Percentiles rank a stretch among this genome's conserved stretches.
Conservation (phyloP, 2,888 invertebrate species). For the Diarsia mendica region DNA sequence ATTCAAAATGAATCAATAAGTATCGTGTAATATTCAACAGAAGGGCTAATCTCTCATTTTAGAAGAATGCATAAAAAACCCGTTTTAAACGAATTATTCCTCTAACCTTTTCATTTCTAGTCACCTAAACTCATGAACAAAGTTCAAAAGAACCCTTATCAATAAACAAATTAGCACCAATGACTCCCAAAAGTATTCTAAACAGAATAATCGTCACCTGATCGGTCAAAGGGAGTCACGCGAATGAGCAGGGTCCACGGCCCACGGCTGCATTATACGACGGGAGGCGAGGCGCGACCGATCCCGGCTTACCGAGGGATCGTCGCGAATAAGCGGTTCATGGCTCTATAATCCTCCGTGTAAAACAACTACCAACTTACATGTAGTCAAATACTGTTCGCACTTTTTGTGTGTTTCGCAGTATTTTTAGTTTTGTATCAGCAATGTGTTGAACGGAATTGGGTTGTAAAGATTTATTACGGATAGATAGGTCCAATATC, state of each 20-base stretch:
- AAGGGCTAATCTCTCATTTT: not conserved
- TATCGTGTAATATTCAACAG: not conserved
- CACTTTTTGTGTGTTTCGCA: not conserved
- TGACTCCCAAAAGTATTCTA: slow-evolving; percentile 11
- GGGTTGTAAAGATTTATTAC: slow-evolving; percentile 8
- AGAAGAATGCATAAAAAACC: not conserved
- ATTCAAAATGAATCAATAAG: too few species aligned
- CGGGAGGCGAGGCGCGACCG: slow-evolving; percentile 71
- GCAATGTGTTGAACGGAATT: not conserved
- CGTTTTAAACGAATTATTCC: not conserved
- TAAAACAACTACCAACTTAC: slow-evolving; percentile 82
- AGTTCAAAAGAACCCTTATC: slow-evolving; percentile 9
- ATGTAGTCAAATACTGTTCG: slow-evolving; percentile 69
- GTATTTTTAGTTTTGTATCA: slow-evolving; percentile 19
- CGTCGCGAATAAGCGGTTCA: slow-evolving; percentile 81
- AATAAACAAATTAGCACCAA: slow-evolving; percentile 13
- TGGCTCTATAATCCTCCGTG: slow-evolving; percentile 84
- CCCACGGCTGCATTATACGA: slow-evolving; percentile 51
- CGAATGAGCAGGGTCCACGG: slow-evolving; percentile 45
- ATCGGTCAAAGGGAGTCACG: slow-evolving; percentile 34
- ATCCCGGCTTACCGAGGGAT: slow-evolving; percentile 85
- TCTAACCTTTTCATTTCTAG: not conserved
- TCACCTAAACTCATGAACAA: not conserved
- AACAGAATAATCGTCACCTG: slow-evolving; percentile 21
- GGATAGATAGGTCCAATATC: not conserved